These are phyloP conservation scores for Drosophila imparisetae DNA, from an alignment of 2,888 invertebrate genomes.

Conservation along the genomic window DNA sequence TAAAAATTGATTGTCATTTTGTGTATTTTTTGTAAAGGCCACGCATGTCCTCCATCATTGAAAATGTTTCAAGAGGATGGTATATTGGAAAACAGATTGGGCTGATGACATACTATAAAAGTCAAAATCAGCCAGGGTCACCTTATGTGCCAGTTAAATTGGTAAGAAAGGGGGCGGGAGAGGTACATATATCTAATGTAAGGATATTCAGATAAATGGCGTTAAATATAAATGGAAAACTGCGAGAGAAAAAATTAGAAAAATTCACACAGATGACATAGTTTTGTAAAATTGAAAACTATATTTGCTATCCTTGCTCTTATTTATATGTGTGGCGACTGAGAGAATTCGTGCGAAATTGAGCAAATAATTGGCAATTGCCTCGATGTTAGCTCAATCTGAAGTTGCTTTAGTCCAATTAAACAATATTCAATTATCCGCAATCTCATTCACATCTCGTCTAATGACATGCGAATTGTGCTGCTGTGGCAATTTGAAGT, in stretches of 20 bases:
- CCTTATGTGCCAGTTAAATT: not conserved
- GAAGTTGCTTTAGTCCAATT: not conserved
- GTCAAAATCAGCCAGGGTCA: not conserved
- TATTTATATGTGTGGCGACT: not conserved
- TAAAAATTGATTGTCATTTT: constrained; percentile 46
- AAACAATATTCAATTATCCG: constrained; percentile 14
- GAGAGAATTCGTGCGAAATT: not conserved
- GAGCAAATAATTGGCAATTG: not conserved
- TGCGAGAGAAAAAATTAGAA: not conserved
- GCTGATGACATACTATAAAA: not conserved
- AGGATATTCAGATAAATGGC: not conserved
- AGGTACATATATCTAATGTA: not conserved
- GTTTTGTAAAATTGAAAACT: not conserved
- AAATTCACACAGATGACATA: not conserved
- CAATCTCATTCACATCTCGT: not conserved
- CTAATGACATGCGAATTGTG: constrained; percentile 18
- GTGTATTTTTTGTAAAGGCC: constrained; percentile 1
- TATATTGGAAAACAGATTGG: not conserved
- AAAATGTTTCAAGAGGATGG: not conserved
- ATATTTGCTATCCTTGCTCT: not conserved
- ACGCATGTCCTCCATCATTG: not conserved
- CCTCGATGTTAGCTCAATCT: not conserved
- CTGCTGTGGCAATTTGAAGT: constrained; percentile 12
- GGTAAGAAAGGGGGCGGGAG: not conserved
- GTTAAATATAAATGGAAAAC: not conserved